These are phyloP conservation scores for Mormoops blainvillei DNA, from an alignment of 2,113 vertebrate species.

Conservation along the genomic window DNA sequence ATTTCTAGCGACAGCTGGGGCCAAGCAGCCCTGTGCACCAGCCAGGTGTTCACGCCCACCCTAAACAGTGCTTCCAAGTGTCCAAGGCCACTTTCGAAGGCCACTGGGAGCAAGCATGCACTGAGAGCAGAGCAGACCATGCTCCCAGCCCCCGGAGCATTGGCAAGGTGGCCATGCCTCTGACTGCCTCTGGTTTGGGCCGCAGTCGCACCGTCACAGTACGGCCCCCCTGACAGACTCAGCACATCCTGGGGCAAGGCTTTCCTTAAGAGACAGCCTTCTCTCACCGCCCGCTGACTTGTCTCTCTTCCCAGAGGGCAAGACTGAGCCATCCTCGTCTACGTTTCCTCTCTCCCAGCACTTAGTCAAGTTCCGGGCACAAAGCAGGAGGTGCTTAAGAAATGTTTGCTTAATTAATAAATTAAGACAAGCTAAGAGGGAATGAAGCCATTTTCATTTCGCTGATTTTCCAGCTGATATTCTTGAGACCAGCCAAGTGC, in stretches of 20 bases:
- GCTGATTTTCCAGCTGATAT: slow-evolving; percentile 16
- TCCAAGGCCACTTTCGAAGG: background rate
- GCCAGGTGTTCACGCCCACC: background rate
- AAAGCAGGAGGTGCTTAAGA: background rate
- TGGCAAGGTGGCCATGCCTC: background rate
- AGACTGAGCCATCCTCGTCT: background rate
- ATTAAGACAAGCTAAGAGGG: slow-evolving; percentile 30
- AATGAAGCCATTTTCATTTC: background rate
- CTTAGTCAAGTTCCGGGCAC: background rate
- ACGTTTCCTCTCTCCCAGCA: background rate
- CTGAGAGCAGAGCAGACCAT: background rate
- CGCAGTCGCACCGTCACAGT: background rate
- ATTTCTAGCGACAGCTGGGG: background rate
- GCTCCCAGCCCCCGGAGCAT: background rate
- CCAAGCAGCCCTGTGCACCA: background rate
- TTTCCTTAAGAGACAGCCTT: background rate
- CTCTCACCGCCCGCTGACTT: background rate
- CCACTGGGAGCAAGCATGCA: fast-evolving
- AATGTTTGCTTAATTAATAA: slow-evolving; percentile 27
- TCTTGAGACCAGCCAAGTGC: slow-evolving; percentile 1
- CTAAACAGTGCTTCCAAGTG: background rate
- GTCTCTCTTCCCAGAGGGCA: background rate
- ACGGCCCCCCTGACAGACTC: background rate
- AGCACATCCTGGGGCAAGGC: background rate
- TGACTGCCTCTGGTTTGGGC: background rate